Conservation (phyloP, 2,888 invertebrate species). For the Athalia rosae region DNA sequence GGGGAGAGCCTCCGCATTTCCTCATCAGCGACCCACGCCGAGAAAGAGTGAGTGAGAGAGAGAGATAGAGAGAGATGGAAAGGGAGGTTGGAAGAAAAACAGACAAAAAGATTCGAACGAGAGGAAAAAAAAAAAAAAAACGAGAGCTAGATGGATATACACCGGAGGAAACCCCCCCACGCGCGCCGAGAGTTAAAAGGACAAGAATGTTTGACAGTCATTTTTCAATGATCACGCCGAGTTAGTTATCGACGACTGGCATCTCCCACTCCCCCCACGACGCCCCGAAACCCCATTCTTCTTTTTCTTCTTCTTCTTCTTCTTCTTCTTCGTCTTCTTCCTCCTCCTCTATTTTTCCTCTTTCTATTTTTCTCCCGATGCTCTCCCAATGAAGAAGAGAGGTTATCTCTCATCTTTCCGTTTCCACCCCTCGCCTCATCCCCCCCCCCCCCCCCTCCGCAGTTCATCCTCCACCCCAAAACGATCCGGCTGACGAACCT, state of each 20-base stretch:
- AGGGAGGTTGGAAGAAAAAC: background rate
- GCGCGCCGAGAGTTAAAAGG: slow-evolving; percentile 67
- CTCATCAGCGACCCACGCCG: too few relatives aligned
- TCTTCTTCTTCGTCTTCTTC: slow-evolving; percentile 21
- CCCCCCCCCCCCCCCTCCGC: slow-evolving; percentile 55
- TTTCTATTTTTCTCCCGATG: background rate
- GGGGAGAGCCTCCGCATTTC: too few relatives aligned
- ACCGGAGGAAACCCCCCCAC: slow-evolving; percentile 7
- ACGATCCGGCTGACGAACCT: slow-evolving; percentile 23
- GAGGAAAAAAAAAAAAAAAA: background rate
- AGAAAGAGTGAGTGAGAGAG: too few relatives aligned
- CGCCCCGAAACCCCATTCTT: slow-evolving; percentile 60
- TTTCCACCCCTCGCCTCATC: slow-evolving; percentile 54
- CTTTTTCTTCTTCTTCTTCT: slow-evolving; percentile 62
- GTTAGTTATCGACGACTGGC: slow-evolving; percentile 68
- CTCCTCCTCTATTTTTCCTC: background rate
- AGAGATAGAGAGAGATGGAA: too few relatives aligned
- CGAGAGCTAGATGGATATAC: background rate
- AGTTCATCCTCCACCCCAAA: slow-evolving; percentile 49
- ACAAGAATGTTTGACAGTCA: slow-evolving; percentile 72
- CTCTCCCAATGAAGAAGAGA: slow-evolving; percentile 62
- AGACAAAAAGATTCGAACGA: background rate
- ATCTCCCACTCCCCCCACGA: slow-evolving; percentile 59
- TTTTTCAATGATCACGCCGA: slow-evolving; percentile 71
- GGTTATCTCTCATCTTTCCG: slow-evolving; percentile 58